phyloP scores from a whole-genome alignment of 2,888 invertebrate species.

The Hyalella azteca region DNA sequence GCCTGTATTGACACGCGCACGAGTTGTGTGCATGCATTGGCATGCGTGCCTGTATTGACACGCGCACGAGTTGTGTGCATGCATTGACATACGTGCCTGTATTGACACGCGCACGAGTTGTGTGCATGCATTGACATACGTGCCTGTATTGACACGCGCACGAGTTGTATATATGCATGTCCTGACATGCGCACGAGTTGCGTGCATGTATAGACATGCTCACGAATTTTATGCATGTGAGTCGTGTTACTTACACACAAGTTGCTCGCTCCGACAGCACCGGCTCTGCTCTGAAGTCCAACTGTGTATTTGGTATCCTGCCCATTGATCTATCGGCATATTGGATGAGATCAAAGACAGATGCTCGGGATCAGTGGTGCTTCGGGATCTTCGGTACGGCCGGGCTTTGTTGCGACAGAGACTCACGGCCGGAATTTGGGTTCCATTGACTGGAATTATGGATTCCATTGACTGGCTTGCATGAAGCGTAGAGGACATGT shows the following conservation, averaged over 20 bases:
- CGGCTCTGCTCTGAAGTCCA: not conserved
- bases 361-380: slow-evolving; percentile 5
- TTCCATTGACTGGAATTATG: too few relatives aligned
- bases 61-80: too few relatives aligned
- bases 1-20: too few relatives aligned
- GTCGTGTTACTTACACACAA: too few relatives aligned
- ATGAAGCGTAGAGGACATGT: too few relatives aligned
- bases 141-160: not conserved
- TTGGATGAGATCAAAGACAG: slow-evolving; percentile 22
- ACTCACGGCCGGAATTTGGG: too few relatives aligned
- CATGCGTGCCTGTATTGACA: too few relatives aligned
- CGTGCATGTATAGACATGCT: not conserved
- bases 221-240: not conserved
- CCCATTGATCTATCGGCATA: slow-evolving; percentile 29
- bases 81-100: too few relatives aligned
- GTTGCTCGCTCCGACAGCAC: not conserved
- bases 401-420: slow-evolving; percentile 5
- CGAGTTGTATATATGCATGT: not conserved
- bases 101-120: too few relatives aligned
- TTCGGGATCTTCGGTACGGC: not conserved
- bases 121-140: not conserved
- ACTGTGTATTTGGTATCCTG: not conserved
- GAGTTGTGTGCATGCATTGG: too few relatives aligned
- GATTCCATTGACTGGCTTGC: too few relatives aligned
- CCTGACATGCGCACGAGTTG: not conserved